Evolutionary conservation across 2,888 invertebrate genomes (phyloP).

Genomic region (Melanotus villosus): DNA sequence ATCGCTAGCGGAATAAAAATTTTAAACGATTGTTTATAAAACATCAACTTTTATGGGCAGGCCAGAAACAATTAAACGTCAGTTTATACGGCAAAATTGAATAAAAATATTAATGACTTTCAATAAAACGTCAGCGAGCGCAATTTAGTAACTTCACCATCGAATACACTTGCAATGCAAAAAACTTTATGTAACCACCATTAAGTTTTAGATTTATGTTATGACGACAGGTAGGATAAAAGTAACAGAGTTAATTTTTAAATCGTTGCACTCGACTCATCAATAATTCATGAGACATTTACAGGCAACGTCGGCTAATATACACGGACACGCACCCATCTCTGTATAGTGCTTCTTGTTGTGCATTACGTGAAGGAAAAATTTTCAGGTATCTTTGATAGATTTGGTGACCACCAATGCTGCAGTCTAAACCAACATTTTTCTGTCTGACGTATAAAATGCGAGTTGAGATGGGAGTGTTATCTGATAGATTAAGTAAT

Average conservation of each 20-base stretch:
- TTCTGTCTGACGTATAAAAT: slow-evolving; percentile 44
- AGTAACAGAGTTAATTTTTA: slow-evolving; percentile 63
- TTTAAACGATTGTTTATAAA: too few relatives aligned
- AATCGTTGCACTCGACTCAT: slow-evolving; percentile 60
- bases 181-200: slow-evolving; percentile 58
- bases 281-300: slow-evolving; percentile 61
- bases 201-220: slow-evolving; percentile 62
- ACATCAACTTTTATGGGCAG: too few relatives aligned
- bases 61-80: too few relatives aligned
- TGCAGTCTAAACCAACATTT: slow-evolving; percentile 22
- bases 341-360: slow-evolving; percentile 6
- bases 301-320: slow-evolving; percentile 43
- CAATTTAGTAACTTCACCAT: slow-evolving; percentile 45
- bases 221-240: slow-evolving; percentile 61
- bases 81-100: too few relatives aligned
- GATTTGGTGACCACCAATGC: slow-evolving; percentile 41
- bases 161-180: slow-evolving; percentile 49
- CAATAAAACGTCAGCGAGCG: slow-evolving; percentile 51
- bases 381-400: not conserved
- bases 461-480: slow-evolving; percentile 58
- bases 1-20: too few relatives aligned
- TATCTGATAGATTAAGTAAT: slow-evolving; percentile 67
- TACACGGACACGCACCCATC: slow-evolving; percentile 42
- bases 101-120: slow-evolving; percentile 45
- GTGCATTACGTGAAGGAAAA: slow-evolving; percentile 36